Evolutionary conservation across 2,113 vertebrate genomes (phyloP).

Genomic region (Circaetus cinerascens): DNA sequence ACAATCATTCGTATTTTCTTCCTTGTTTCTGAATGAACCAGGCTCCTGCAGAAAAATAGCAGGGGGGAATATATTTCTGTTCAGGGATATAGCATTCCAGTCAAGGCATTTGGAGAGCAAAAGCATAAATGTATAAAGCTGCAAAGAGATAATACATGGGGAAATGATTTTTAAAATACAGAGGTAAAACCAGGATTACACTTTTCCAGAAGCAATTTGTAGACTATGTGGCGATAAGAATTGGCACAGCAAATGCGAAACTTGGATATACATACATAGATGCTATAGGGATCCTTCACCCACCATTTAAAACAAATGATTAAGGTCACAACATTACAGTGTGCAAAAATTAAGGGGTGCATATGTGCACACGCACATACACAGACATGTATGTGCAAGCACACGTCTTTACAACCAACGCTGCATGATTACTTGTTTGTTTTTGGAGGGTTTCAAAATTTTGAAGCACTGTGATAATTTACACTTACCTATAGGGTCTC

Average conservation of each 20-base stretch:
- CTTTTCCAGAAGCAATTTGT: slow-evolving; percentile 25
- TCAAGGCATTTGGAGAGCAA: slow-evolving; percentile 3
- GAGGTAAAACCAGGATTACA: slow-evolving; percentile 5
- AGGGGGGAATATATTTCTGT: slow-evolving; percentile 42
- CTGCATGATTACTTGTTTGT: rapidly evolving
- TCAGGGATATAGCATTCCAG: slow-evolving; percentile 10
- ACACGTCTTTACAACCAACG: rapidly evolving
- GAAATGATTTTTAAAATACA: slow-evolving; percentile 21
- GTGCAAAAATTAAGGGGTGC: neutral
- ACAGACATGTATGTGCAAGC: rapidly evolving
- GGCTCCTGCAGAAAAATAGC: slow-evolving; percentile 40
- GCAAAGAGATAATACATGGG: neutral
- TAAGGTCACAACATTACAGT: neutral
- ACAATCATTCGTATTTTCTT: neutral
- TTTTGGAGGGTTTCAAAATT: neutral
- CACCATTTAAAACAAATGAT: neutral
- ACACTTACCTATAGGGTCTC: neutral
- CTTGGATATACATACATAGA: neutral
- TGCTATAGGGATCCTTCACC: neutral
- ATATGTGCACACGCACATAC: rapidly evolving
- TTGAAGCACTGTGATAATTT: neutral
- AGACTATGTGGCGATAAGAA: neutral
- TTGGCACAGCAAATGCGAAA: neutral
- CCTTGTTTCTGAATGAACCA: slow-evolving; percentile 29
- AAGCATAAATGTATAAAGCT: neutral